Base-by-base conservation (phyloP, 2,113 vertebrate species). In the Percopsis transmontana region DNA sequence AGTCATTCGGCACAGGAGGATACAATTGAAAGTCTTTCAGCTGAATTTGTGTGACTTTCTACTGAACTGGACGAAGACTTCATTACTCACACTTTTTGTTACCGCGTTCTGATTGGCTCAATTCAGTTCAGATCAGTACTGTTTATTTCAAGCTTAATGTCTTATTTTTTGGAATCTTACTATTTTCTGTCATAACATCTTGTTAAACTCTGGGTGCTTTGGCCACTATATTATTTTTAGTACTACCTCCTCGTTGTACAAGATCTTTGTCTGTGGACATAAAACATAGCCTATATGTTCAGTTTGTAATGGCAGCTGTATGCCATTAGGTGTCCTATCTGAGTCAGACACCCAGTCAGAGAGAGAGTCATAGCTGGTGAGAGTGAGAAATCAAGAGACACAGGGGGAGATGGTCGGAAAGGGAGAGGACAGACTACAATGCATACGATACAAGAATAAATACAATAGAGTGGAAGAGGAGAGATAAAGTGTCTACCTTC, bases 271-370 rank as follows among this genome's bases (percentile, higher is more conserved):
- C 48, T 51, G 4, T 14, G 42, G 42, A 44, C 42, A 11, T 44
- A 15, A 44, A 44, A 44, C 27, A 33, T n/a, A 41, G 4, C 40
- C 1, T 40, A 11, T 16, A 45, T 16, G 42, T 45, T 40, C 55
- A 50, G 4, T 20, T 0, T 64, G 69, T 15, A 73, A 58, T 42
- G 44, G 1, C 0, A 0, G 12, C 10, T 16, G 60, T n/a, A 52
- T 45, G 59, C 73, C 79, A 75, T 61, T 50, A 66, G 76, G 70
- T 63, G 79, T 66, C 68, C 2, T 3, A 13, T 62, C 63, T 45
- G 69, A 67, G 56, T 52, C 54, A 54, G 48, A 40, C 45, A 53
- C 38, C 21, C 38, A 42, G 13, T 48, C 61, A 15, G 23, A 0
- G 45, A 47, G 59, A 40, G 8, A 2, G 1, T 18, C 24, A 53